phyloP scores from a whole-genome alignment of 64 coral and sea anemone species.

The Actinia tenebrosa region DNA sequence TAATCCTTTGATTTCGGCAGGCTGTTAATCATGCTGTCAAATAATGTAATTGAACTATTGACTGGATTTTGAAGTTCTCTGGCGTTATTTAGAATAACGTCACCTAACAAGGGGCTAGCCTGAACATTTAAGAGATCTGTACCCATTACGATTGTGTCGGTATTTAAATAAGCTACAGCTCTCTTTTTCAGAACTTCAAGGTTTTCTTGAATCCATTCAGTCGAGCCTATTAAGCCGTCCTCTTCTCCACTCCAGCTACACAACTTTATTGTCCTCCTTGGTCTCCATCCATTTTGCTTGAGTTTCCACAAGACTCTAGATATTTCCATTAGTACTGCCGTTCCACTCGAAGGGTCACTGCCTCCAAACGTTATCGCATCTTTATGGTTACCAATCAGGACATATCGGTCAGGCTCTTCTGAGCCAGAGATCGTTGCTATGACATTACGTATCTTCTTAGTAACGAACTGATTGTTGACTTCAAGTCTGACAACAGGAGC shows the following conservation, averaged over 20 bases:
- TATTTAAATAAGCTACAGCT: conserved; percentile 42
- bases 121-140: conserved; percentile 12
- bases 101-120: conserved; percentile 4
- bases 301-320: conserved; percentile 28
- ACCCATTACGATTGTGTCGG: conserved; percentile 30
- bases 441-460: too few species aligned
- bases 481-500: too few species aligned
- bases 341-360: conserved; percentile 62
- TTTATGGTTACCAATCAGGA: conserved; percentile 10
- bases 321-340: conserved; percentile 48
- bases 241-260: conserved; percentile 52
- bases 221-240: conserved; percentile 27
- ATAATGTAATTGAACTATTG: too few species aligned
- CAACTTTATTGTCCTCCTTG: conserved; percentile 40
- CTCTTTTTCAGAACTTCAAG: conserved; percentile 16
- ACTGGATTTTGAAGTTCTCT: conserved; percentile 16
- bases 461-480: too few species aligned
- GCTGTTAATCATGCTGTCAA: too few species aligned
- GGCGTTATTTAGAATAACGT: conserved; percentile 31
- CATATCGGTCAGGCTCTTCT: too few species aligned
- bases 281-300: conserved; percentile 37
- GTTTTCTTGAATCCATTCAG: conserved; percentile 54
- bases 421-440: too few species aligned
- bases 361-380: conserved; percentile 65
- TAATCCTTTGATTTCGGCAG: too few species aligned